Evolutionary conservation across 2,888 invertebrate genomes (phyloP), one percentile per base, ranked within the genome.

Genomic region (Brachyopa scutellaris): DNA sequence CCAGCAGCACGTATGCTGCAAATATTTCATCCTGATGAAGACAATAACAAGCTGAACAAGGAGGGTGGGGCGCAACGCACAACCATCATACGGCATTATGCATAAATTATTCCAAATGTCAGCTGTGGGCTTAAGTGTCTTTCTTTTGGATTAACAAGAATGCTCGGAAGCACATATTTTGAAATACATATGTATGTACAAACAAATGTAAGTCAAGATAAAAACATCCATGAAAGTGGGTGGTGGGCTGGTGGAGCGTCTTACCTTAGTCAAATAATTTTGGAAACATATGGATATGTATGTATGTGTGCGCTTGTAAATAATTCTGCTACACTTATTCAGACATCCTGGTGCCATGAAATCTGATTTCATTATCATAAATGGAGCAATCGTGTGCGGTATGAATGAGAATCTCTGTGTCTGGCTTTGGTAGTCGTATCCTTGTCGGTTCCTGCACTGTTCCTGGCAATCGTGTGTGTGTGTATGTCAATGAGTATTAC

Each of bases 351-450:
- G 47, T 45, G 49, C 74, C 33, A 67, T 69, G 55, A 74, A 80
- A 80, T 80, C 67, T 62, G 67, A 80, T 74, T 80, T 62, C 55
- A 64, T 74, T 74, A 80, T 74, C 79, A 74, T 80, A 74, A 79
- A 80, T 69, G 74, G 67, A 69, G 74, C 79, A 80, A 69, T 80
- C 49, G 47, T 62, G 73, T 72, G 72, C 78, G 73, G 66, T 67
- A 53, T 36, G 64, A 49, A 77, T 69, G 31, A 13, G 55, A 55
- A 61, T 69, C 31, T 55, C 21, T 45, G 45, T 17, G 11, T 70
- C 21, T 21, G 29, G 17, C 0, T 13, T 11, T 8, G 51, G 29
- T n/a, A n/a, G n/a, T n/a, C n/a, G 26, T 26, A 26, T 26, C 13
- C 3, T 21, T 17, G 9, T 36, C n/a, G 57, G 42, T 29, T 29